phyloP scores from a whole-genome alignment of 1,140 invertebrate genomes.

The Chelonus insularis region DNA sequence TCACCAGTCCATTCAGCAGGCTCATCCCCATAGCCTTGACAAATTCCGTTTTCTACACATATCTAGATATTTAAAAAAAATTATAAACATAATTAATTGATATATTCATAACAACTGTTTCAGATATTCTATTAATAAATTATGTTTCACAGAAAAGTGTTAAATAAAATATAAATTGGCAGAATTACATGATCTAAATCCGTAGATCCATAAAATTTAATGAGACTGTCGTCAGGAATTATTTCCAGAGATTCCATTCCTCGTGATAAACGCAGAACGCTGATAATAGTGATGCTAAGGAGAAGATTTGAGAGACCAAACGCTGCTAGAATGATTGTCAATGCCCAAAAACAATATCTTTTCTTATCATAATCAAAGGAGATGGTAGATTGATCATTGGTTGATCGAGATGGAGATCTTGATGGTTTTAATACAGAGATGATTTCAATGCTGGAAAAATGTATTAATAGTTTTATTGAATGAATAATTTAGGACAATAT shows the following conservation, averaged over 20 bases:
- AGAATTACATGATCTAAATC: slow-evolving; percentile 69
- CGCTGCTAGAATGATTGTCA: slow-evolving; percentile 49
- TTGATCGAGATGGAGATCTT: slow-evolving; percentile 20
- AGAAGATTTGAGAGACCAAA: slow-evolving; percentile 54
- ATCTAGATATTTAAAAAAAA: slow-evolving; percentile 37
- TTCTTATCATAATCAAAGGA: slow-evolving; percentile 37
- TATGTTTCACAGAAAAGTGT: too few species aligned
- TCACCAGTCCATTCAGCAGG: slow-evolving; percentile 72
- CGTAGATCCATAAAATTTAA: slow-evolving; percentile 81
- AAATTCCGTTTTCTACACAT: slow-evolving; percentile 47
- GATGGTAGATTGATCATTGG: slow-evolving; percentile 16
- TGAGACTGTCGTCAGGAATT: slow-evolving; percentile 71
- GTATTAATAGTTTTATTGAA: neutral
- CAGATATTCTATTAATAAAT: too few species aligned
- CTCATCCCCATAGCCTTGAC: slow-evolving; percentile 72
- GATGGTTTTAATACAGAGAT: slow-evolving; percentile 28
- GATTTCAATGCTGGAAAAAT: slow-evolving; percentile 28
- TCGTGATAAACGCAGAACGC: slow-evolving; percentile 52
- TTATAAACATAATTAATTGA: too few species aligned
- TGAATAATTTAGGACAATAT: slow-evolving; percentile 1
- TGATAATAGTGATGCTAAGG: slow-evolving; percentile 52
- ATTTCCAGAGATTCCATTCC: slow-evolving; percentile 86
- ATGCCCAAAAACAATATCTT: slow-evolving; percentile 51
- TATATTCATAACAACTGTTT: too few species aligned
- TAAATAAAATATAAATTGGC: slow-evolving; percentile 9